Conservation (phyloP, 2,797 vertebrate species). For the Chelon auratus region DNA sequence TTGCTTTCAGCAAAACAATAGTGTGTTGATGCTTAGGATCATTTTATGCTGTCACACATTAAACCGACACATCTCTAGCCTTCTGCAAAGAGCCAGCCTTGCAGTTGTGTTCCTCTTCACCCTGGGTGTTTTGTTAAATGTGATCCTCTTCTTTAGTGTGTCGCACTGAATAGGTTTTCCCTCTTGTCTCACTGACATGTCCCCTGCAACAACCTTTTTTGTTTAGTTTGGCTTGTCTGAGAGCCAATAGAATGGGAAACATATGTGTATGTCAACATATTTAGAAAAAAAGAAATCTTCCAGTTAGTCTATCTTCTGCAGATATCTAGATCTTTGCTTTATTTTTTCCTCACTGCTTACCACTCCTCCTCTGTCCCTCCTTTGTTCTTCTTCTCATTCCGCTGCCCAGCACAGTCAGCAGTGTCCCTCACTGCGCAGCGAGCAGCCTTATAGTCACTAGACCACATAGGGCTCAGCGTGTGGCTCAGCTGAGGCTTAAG, state of each 20-base stretch:
- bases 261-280: slow-evolving; percentile 24
- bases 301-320: slow-evolving; percentile 51
- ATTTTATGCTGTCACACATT: not conserved
- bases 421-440: slow-evolving; percentile 22
- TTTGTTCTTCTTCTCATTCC: not conserved
- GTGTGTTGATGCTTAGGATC: not conserved
- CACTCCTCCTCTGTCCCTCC: slow-evolving; percentile 17
- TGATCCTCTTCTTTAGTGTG: slow-evolving; percentile 4
- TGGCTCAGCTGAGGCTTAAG: slow-evolving; percentile 51
- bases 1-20: not conserved
- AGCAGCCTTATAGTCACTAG: slow-evolving; percentile 27
- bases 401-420: slow-evolving; percentile 42
- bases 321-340: slow-evolving; percentile 59
- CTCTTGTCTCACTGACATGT: slow-evolving; percentile 1
- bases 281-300: slow-evolving; percentile 65
- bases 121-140: slow-evolving; percentile 19
- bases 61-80: not conserved
- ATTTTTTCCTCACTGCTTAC: slow-evolving; percentile 35
- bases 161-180: not conserved
- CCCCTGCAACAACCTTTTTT: not conserved
- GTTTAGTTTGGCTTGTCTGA: not conserved
- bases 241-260: not conserved
- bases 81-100: not conserved
- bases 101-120: slow-evolving; percentile 13
- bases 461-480: slow-evolving; percentile 48